Evolutionary conservation across 2,888 invertebrate species (phyloP), one percentile per base, ranked within the genome.

Genomic region (Eilema griseolum): DNA sequence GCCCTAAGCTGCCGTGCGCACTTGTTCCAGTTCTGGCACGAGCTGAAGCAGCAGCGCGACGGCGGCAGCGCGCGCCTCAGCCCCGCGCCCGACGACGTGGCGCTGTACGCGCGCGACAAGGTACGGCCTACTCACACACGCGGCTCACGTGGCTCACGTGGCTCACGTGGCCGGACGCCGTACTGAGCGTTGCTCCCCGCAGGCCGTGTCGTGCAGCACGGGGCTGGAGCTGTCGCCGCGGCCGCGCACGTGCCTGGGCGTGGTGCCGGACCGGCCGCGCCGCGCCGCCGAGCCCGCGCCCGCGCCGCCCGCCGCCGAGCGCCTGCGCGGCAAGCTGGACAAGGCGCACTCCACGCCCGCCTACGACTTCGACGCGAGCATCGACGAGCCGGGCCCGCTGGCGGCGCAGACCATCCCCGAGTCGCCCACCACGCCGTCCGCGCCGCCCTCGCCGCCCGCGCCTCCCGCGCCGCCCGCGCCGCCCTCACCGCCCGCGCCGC

Each of bases 301-400:
- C 2, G 59, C 62, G 89, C 83, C 75, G 96, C 96, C 77, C 89
- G 83, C 75, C 96, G 96, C 77, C 92, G 79, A 73, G 77, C 77
- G 77, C 16, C 24, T 37, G 31, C 89, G 91, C 23, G 92, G 86
- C 73, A 96, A 96, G 76, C 92, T 98, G 66, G 98, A 98, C 92
- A 98, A 98, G 92, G 97, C 97, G 83, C 96, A 97, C 88, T 98
- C 98, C 79, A 97, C 98, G n/a, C 98, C 98, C 2, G 97, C 97
- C 0, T 98, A 98, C 90, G 97, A 97, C 90, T 95, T 96, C 63
- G 95, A 92, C 70, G 93, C 78, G 3, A 67, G 95, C 66, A 76
- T 83, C 14, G 86, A 83, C 46, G 74, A 70, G 65, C 82, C 82
- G 11, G 84, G 81, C 10, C 65, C 85, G 41, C 86, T 88, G 16